Base-by-base conservation (phyloP, 2,113 vertebrate species). In the Platysteira castanea region DNA sequence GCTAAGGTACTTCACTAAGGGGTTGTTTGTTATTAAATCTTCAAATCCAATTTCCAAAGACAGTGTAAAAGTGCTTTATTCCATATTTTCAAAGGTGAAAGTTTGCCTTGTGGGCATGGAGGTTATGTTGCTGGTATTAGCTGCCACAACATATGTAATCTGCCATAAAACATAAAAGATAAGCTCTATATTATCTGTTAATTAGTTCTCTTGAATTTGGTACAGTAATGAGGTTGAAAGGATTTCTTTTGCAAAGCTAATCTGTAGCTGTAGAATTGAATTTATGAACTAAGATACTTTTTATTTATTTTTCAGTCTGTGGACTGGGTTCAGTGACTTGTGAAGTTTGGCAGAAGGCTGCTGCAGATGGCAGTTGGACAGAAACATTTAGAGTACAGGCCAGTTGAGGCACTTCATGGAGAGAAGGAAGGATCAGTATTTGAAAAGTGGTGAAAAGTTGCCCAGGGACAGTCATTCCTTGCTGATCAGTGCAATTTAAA, bases 41-140 rank as follows among this genome's bases (percentile, higher is more conserved):
- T 94, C 91, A 91, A 76, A 88, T 83, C 54, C 54, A 74, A 13
- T 97, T 97, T 94, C 70, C 59, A 93, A 84, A 81, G 50, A 69
- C 83, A 60, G 33, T 54, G 65, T 93, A 67, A 64, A 95, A 96
- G 28, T 9, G 1, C 67, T 88, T 96, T 88, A 85, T 94, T 85
- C 88, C 39, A 13, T 69, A 33, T 68, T 77, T 90, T 87, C 73
- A 68, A 63, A 63, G 47, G 26, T 69, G 42, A 61, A 90, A 82
- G 11, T 31, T 35, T 94, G 68, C 75, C 68, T 77, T 52, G 28
- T 95, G 93, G 82, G 86, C 61, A 53, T 22, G 53, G 49, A 84
- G 70, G 44, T 47, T 75, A 23, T 14, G 22, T 94, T 88, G 82
- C 80, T 85, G 84, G n/a, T 67, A 41, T 61, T 69, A 80, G 67